These are phyloP conservation scores for Natator depressus DNA, from an alignment of 2,113 vertebrate species.

Conservation along the genomic window DNA sequence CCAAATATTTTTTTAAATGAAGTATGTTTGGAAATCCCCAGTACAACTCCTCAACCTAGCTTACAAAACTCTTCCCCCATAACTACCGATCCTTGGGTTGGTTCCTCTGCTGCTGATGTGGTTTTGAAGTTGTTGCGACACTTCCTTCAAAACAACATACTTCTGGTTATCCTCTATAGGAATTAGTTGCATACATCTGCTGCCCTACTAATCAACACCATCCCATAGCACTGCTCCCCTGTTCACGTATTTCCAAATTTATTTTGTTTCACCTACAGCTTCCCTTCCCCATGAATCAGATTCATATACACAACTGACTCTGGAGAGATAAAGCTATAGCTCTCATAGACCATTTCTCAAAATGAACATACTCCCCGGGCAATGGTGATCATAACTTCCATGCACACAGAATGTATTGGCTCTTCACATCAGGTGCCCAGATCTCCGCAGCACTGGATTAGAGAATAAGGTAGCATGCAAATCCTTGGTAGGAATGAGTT, in stretches of 20 bases:
- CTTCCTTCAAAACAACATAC: background rate
- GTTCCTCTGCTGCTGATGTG: background rate
- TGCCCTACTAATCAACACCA: background rate
- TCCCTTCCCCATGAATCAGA: background rate
- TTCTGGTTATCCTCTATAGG: background rate
- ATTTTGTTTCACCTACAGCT: background rate
- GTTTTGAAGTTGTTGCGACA: background rate
- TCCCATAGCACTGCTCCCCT: background rate
- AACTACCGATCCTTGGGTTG: accelerated
- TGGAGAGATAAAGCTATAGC: conserved; percentile 20
- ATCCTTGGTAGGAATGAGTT: background rate
- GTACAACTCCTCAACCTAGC: background rate
- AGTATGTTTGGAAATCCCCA: background rate
- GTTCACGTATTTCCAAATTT: background rate
- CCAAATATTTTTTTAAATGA: background rate
- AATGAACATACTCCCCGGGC: background rate
- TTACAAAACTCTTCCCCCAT: background rate
- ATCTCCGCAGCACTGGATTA: conserved; percentile 46
- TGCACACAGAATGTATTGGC: conserved; percentile 58
- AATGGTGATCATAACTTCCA: conserved; percentile 49
- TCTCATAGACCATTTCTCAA: conserved; percentile 41
- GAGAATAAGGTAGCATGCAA: conserved; percentile 4
- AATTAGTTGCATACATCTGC: background rate
- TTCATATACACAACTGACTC: conserved; percentile 32
- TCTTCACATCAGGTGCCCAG: conserved; percentile 29